phyloP scores from a whole-genome alignment of 2,113 vertebrate species.

The Speoplatyrhinus poulsoni region DNA sequence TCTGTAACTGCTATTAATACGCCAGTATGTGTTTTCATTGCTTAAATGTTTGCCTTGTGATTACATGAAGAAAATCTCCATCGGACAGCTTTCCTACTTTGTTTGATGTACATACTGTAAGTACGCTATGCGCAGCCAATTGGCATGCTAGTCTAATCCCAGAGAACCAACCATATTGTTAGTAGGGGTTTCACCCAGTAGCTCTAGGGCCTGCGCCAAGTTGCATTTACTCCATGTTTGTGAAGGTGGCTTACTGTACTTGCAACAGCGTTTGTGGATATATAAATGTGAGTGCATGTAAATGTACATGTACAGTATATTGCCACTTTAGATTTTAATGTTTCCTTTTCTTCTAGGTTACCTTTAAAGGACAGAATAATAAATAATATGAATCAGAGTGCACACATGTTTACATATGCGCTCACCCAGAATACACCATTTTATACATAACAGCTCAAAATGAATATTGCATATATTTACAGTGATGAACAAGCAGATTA shows the following conservation, averaged over 20 bases:
- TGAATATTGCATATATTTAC: neutral
- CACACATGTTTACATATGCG: no score
- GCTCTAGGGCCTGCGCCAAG: neutral
- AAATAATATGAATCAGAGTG: neutral
- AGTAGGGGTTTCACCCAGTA: slow-evolving; percentile 8
- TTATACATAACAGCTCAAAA: neutral
- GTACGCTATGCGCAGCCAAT: neutral
- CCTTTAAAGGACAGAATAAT: slow-evolving; percentile 23
- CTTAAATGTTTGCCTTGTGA: neutral
- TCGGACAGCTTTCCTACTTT: neutral
- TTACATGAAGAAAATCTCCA: neutral
- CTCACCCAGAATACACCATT: neutral
- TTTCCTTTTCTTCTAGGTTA: neutral
- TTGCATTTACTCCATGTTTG: neutral
- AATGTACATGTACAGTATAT: no score
- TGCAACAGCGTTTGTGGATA: neutral
- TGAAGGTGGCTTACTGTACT: neutral
- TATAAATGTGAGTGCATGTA: neutral
- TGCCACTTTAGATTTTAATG: no score
- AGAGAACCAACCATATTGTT: neutral
- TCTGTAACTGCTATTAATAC: neutral
- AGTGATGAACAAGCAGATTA: neutral
- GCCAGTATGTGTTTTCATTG: neutral
- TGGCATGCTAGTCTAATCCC: neutral
- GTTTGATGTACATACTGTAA: neutral